Evolutionary conservation across 2,888 invertebrate genomes (phyloP), one percentile per base, ranked within the genome.

Genomic region (Copidosoma aretas): DNA sequence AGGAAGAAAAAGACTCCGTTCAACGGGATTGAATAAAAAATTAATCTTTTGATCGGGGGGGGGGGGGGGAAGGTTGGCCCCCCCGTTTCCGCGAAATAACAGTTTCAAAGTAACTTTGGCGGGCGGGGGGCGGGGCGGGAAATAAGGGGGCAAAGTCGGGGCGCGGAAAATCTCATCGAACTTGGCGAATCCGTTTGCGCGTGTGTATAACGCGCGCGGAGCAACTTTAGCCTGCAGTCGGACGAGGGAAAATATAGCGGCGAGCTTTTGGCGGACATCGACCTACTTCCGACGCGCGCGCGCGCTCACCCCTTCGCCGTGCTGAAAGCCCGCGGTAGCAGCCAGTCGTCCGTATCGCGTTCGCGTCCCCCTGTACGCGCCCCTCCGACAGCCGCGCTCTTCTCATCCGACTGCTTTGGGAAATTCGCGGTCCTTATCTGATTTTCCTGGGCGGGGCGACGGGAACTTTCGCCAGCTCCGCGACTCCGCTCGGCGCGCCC

Each of bases 211-310:
- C 32, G 8, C 32, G 8, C 3, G 32, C 32, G 8, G 8, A 32
- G 32, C 32, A 5, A 5, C 32, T 32, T 32, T 32, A 3, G 53
- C 21, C 56, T 56, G 12, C 10, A 22, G n/a, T 53, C 24, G 53
- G 57, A 57, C 60, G 58, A 32, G 32, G 32, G 66, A 71, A 71
- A 56, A 71, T 66, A 66, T 51, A 60, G 46, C 51, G 3, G 62
- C 43, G 49, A 19, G 54, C 64, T 63, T 71, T 66, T 68, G 58
- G 63, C 66, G 68, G 66, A 68, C 71, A 64, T 66, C 68, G 71
- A 71, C 68, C 71, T 66, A 71, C 62, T 68, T 65, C 64, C 24
- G 43, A 19, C 67, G 19, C 54, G 12, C 41, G 22, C 22, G 15
- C 32, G 10, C n/a, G 12, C 39, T 46, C 43, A 5, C 32, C 8